Evolutionary conservation across 2,113 vertebrate genomes (phyloP).

Genomic region (Tetrao urogallus): DNA sequence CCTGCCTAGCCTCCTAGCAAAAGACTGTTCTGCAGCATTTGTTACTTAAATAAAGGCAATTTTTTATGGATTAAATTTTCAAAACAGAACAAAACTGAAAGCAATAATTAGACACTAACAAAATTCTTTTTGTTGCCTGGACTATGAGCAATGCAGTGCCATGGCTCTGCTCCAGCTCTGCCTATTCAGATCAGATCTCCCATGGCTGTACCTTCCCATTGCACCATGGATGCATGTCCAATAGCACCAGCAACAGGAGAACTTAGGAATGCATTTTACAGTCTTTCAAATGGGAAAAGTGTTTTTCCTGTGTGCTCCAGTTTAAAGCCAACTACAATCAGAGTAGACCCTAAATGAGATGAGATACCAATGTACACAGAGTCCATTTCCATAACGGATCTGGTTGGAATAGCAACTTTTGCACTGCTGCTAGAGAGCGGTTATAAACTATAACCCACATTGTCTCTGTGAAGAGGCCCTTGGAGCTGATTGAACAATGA

Average conservation of each 20-base stretch:
- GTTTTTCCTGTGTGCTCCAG: background rate
- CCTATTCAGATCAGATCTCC: background rate
- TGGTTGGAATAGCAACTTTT: background rate
- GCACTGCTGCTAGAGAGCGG: background rate
- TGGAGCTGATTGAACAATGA: background rate
- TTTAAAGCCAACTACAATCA: background rate
- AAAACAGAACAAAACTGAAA: background rate
- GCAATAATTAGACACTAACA: background rate
- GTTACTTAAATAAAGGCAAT: background rate
- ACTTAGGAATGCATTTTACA: background rate
- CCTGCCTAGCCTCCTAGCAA: background rate
- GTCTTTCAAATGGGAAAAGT: fast-evolving
- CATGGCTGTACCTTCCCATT: background rate
- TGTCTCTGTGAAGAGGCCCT: background rate
- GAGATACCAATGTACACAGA: fast-evolving
- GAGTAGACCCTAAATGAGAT: background rate
- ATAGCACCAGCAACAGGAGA: background rate
- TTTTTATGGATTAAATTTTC: background rate
- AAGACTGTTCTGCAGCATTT: background rate
- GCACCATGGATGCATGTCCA: background rate
- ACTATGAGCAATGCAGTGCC: background rate
- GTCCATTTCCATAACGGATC: background rate
- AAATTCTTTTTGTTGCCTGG: background rate
- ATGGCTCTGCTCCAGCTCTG: background rate
- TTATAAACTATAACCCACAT: background rate